Evolutionary conservation across 2,113 vertebrate species (phyloP), one percentile per base, ranked within the genome.

Genomic region (Stictonetta naevosa): DNA sequence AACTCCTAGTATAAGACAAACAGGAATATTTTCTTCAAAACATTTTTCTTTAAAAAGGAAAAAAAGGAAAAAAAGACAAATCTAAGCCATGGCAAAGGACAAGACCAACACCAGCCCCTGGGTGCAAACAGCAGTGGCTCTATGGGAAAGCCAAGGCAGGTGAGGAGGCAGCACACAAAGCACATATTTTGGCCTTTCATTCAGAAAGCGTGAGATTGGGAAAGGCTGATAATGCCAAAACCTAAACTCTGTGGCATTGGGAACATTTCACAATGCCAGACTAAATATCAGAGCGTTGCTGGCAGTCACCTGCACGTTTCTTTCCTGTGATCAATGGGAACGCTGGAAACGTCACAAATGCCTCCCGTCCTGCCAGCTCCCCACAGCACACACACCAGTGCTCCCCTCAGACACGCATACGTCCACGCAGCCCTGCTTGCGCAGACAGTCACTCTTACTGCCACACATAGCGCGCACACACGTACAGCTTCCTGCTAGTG

Each of bases 281-380:
- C 64, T 0, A 13, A 59, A 7, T 5, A 25, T 7, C 0, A 0
- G 88, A 23, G 26, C 0, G 0, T 8, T 87, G 66, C 77, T 2
- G 0, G 56, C 75, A 33, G 62, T n/a, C 6, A 2, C 60, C 60
- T 2, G 1, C 1, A 0, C 0, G 0, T 29, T 38, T n/a, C 72
- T 59, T n/a, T 34, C 63, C 89, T 5, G 10, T 0, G 0, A 67
- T 72, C 2, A 2, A 1, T 1, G 23, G 69, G 40, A 72, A 38
- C 2, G 20, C 59, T 20, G 60, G 36, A 33, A 48, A 67, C 21
- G 29, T 8, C 60, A 17, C 18, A 15, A 6, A 20, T 60, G 44
- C 76, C 40, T 7, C 4, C 2, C 0, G 40, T 42, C 26, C 15
- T 33, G 21, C 46, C 40, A 22, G 15, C 33, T 23, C 26, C 20